These are phyloP conservation scores for Bufo gargarizans DNA, from an alignment of 2,113 vertebrate genomes.

Conservation along the genomic window DNA sequence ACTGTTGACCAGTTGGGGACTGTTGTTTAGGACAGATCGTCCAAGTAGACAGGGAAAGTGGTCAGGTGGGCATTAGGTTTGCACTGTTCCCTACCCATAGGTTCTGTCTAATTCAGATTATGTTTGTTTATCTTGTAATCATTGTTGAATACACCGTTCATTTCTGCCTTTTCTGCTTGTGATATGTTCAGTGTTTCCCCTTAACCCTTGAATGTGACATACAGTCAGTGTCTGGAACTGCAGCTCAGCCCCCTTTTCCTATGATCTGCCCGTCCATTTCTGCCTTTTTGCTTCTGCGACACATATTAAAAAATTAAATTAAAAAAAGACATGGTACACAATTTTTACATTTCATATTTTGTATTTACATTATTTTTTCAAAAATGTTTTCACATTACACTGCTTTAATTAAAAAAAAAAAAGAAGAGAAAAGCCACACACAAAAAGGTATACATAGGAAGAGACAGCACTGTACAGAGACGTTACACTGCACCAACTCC, in stretches of 20 bases:
- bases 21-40: too few relatives aligned
- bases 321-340: neutral
- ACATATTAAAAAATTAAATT: neutral
- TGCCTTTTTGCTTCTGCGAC: neutral
- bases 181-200: too few relatives aligned
- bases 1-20: too few relatives aligned
- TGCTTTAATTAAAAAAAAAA: constrained; percentile 46
- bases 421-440: constrained; percentile 38
- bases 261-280: neutral
- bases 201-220: too few relatives aligned
- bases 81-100: too few relatives aligned
- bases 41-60: too few relatives aligned
- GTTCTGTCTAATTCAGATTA: too few relatives aligned
- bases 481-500: constrained; percentile 27
- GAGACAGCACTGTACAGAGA: constrained; percentile 26
- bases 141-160: too few relatives aligned
- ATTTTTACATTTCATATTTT: constrained; percentile 44
- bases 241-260: neutral
- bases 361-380: constrained; percentile 46
- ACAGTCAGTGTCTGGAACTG: too few relatives aligned
- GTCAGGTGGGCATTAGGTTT: too few relatives aligned
- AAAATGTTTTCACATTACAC: constrained; percentile 47
- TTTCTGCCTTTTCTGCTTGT: too few relatives aligned
- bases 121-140: too few relatives aligned
- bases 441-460: constrained; percentile 36